phyloP scores from a whole-genome alignment of 2,888 invertebrate species.

The Ariolimax columbianus region DNA sequence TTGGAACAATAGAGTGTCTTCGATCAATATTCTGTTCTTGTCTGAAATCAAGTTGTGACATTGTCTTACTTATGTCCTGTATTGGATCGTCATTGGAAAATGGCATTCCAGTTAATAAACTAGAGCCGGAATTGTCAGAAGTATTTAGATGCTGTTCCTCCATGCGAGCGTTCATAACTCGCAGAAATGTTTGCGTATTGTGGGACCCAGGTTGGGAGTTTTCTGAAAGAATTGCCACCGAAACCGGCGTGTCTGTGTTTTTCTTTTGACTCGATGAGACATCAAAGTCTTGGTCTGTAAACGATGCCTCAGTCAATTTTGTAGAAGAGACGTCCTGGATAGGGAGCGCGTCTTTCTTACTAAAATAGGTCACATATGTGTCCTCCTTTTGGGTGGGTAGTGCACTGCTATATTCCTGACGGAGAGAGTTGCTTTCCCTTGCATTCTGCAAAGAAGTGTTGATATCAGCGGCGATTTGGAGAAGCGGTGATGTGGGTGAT shows the following conservation, averaged over 20 bases:
- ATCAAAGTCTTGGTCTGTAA: neutral
- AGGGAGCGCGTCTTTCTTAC: neutral
- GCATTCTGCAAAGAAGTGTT: neutral
- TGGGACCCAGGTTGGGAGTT: neutral
- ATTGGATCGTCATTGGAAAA: neutral
- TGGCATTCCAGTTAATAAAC: neutral
- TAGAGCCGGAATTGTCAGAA: neutral
- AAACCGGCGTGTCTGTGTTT: neutral
- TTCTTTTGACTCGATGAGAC: too few species aligned
- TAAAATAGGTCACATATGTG: neutral
- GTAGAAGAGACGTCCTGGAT: too few species aligned
- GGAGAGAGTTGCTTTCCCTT: neutral
- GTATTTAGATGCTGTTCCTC: neutral
- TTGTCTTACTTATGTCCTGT: neutral
- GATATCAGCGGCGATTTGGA: constrained; percentile 23
- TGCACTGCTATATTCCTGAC: neutral
- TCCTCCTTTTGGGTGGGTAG: neutral
- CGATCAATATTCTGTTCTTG: neutral
- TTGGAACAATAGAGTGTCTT: neutral
- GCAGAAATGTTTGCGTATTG: neutral
- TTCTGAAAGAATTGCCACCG: neutral
- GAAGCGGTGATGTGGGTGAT: neutral
- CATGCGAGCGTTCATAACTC: neutral
- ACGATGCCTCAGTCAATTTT: neutral
- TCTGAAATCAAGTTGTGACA: neutral